Percentiles rank a stretch among this genome's conserved stretches.
phyloP scores from a whole-genome alignment of 2,113 vertebrate genomes.

The Haemorhous mexicanus region DNA sequence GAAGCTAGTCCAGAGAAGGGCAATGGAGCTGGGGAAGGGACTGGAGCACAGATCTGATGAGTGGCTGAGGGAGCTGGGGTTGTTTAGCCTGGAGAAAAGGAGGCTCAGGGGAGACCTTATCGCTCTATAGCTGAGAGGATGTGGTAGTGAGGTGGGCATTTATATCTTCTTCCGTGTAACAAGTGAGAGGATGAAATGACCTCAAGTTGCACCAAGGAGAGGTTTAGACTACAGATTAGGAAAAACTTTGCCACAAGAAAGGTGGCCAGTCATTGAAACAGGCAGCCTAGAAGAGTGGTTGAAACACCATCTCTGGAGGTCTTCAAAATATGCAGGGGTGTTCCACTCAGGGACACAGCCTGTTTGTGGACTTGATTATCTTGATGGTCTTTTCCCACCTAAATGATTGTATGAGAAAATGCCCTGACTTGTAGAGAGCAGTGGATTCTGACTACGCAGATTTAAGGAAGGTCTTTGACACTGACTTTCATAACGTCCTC shows the following conservation, averaged over 20 bases:
- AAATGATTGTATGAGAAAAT: background rate
- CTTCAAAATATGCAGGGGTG: background rate
- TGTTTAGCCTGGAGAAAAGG: background rate
- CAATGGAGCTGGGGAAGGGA: background rate
- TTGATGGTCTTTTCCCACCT: background rate
- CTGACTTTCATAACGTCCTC: background rate
- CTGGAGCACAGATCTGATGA: background rate
- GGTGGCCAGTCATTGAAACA: background rate
- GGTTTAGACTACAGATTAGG: background rate
- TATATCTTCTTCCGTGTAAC: background rate
- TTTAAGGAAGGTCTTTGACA: background rate
- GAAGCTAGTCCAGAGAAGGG: background rate
- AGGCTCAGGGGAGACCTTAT: background rate
- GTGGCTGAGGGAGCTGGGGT: background rate
- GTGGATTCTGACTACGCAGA: background rate
- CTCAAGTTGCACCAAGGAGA: background rate
- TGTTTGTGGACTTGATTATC: background rate
- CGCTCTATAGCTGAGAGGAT: background rate
- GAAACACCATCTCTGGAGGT: background rate
- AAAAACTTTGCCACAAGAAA: background rate
- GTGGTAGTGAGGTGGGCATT: background rate
- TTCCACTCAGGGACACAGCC: background rate
- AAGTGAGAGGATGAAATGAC: background rate
- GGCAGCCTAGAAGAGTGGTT: no score
- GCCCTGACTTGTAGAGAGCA: background rate